A percentile compares a stretch with the other conserved stretches of the same genome.
Conservation (phyloP, 2,797 vertebrate species). For the Sciaenops ocellatus region DNA sequence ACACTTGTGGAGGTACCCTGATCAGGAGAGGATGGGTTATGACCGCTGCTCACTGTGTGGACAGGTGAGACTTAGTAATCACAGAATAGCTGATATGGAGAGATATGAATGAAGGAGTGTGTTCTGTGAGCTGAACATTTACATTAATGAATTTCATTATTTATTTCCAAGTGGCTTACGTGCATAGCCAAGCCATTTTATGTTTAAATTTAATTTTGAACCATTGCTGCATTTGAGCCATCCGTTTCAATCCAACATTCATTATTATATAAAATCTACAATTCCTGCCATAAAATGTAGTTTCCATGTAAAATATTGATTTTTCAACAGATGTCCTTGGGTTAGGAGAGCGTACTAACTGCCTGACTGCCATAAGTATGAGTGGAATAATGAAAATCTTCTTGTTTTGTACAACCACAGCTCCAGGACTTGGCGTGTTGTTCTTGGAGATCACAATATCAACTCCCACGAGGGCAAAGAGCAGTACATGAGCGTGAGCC, state of each 20-base stretch:
- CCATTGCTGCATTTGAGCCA: not conserved
- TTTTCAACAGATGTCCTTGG: not conserved
- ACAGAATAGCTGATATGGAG: constrained; percentile 9
- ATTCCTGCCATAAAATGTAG: not conserved
- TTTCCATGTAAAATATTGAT: not conserved
- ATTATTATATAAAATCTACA: not conserved
- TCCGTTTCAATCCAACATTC: not conserved
- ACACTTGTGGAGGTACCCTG: constrained; percentile 93
- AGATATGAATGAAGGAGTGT: not conserved
- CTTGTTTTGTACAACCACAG: constrained; percentile 56
- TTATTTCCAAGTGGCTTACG: not conserved
- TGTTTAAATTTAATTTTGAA: not conserved
- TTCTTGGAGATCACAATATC: constrained; percentile 91
- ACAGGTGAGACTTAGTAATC: constrained; percentile 74
- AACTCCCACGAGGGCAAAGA: constrained; percentile 82
- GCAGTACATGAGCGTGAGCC: constrained; percentile 86
- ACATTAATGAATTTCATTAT: not conserved
- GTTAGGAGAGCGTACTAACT: not conserved
- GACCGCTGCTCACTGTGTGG: constrained; percentile 94
- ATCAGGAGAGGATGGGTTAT: constrained; percentile 88
- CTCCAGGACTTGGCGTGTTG: constrained; percentile 85
- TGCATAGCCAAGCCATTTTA: too few species aligned
- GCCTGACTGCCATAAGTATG: too few species aligned
- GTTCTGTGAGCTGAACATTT: not conserved
- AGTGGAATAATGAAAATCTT: not conserved